Evolutionary conservation across 2,797 vertebrate species (phyloP).

Genomic region (Threskiornis aethiopicus): DNA sequence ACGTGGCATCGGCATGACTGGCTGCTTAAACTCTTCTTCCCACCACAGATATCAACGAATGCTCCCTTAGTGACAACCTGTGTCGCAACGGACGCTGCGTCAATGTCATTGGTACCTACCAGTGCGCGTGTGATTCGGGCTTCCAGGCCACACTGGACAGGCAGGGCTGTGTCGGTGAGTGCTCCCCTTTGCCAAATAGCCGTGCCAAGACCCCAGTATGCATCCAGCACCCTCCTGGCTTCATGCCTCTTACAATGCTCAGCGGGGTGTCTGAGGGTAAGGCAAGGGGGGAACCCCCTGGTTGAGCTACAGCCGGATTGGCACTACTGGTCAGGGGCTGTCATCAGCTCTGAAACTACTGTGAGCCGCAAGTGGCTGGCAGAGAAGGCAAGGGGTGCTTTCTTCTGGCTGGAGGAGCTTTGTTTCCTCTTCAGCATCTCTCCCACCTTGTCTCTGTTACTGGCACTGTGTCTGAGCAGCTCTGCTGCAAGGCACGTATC

Average conservation of each 20-base stretch:
- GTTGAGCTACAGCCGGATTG: accelerated
- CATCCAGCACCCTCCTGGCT: not conserved
- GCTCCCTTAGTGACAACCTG: conserved; percentile 86
- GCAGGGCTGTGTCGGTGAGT: conserved; percentile 91
- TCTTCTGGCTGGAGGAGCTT: not conserved
- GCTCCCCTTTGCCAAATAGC: accelerated
- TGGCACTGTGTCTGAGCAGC: not conserved
- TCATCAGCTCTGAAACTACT: not conserved
- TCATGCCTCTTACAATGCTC: accelerated
- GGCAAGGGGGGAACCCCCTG: not conserved
- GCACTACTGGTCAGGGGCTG: not conserved
- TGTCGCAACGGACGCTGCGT: conserved; percentile 88
- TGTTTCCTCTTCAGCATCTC: not conserved
- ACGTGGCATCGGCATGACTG: accelerated
- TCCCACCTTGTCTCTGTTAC: not conserved
- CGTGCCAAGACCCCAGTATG: accelerated
- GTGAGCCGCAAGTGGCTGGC: not conserved
- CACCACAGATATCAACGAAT: conserved; percentile 87
- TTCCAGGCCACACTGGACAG: conserved; percentile 87
- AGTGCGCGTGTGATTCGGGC: conserved; percentile 88
- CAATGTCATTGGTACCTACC: conserved; percentile 91
- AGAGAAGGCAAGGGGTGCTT: not conserved
- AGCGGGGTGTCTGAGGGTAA: not conserved
- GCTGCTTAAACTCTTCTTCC: not conserved
- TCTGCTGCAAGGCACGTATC: accelerated